Percentiles rank a stretch among this genome's conserved stretches.
Conservation (phyloP, 2,888 invertebrate species). For the Drosophila gaucha region DNA sequence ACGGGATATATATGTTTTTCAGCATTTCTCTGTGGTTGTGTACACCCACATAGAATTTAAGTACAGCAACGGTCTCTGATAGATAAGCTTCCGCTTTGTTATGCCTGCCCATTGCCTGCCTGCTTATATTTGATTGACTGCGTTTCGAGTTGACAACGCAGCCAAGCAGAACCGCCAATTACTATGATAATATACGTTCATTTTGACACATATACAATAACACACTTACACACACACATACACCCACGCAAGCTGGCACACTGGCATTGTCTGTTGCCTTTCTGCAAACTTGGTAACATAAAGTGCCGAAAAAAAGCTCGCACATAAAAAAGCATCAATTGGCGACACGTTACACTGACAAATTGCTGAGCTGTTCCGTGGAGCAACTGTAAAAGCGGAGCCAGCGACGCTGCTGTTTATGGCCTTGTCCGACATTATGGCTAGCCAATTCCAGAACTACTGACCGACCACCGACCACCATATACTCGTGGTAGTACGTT, state of each 20-base stretch:
- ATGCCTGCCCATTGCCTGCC: slow-evolving; percentile 47
- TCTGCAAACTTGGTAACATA: slow-evolving; percentile 42
- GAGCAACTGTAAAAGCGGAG: slow-evolving; percentile 10
- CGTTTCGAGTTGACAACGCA: slow-evolving; percentile 47
- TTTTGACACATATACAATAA: slow-evolving; percentile 32
- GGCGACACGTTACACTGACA: slow-evolving; percentile 73
- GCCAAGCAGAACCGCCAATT: slow-evolving; percentile 56
- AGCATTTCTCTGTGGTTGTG: not conserved
- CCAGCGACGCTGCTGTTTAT: slow-evolving; percentile 29
- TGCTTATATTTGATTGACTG: slow-evolving; percentile 78
- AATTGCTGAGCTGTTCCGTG: slow-evolving; percentile 55
- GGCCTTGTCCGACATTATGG: slow-evolving; percentile 20
- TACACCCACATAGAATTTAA: slow-evolving; percentile 36
- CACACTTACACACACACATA: slow-evolving; percentile 5
- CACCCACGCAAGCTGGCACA: slow-evolving; percentile 7
- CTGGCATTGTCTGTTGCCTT: slow-evolving; percentile 51
- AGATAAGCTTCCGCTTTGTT: slow-evolving; percentile 77
- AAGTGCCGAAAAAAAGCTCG: slow-evolving; percentile 24
- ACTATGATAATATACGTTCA: slow-evolving; percentile 55
- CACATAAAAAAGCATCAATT: slow-evolving; percentile 54
- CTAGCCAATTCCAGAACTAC: not conserved
- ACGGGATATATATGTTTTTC: slow-evolving; percentile 19
- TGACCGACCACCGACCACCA: not conserved
- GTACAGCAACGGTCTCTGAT: slow-evolving; percentile 22
- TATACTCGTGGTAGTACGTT: not conserved